Percentiles rank a stretch among this genome's conserved stretches.
phyloP scores from a whole-genome alignment of 92 coral and sea anemone genomes.

The Diadumene lineata region DNA sequence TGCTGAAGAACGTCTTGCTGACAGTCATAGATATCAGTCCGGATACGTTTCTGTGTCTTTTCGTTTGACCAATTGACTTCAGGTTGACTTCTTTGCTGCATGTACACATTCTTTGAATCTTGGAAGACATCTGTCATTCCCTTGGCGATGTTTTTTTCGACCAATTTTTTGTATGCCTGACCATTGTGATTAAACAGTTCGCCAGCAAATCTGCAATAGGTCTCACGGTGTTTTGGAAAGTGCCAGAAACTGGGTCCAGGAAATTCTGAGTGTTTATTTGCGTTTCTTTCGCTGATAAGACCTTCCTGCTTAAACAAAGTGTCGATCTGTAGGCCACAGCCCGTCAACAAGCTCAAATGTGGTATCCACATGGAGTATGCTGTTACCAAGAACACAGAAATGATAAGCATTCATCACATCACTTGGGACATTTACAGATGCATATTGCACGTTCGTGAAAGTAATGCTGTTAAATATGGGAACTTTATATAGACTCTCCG shows the following conservation, averaged over 20 bases:
- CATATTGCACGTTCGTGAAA: slow-evolving; percentile 49
- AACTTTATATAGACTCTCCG: slow-evolving; percentile 39
- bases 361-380: slow-evolving; percentile 43
- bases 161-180: slow-evolving; percentile 42
- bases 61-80: too few relatives aligned
- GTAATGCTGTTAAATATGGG: slow-evolving; percentile 37
- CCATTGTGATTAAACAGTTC: slow-evolving; percentile 38
- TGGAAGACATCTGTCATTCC: slow-evolving; percentile 54
- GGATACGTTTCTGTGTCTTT: too few relatives aligned
- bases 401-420: slow-evolving; percentile 32
- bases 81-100: too few relatives aligned
- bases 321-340: slow-evolving; percentile 52
- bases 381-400: slow-evolving; percentile 62
- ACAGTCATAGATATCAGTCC: too few relatives aligned
- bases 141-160: slow-evolving; percentile 49
- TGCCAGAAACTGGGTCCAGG: slow-evolving; percentile 76
- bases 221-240: slow-evolving; percentile 38
- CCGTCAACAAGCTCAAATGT: slow-evolving; percentile 52
- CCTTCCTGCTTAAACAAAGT: slow-evolving; percentile 35
- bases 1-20: too few relatives aligned
- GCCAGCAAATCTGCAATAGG: slow-evolving; percentile 44
- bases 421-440: slow-evolving; percentile 29
- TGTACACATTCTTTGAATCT: slow-evolving; percentile 39
- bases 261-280: slow-evolving; percentile 56
- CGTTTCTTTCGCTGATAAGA: slow-evolving; percentile 13